A percentile compares a stretch with the other conserved stretches of the same genome.
These are phyloP conservation scores for Nesoenas mayeri DNA, from an alignment of 2,113 vertebrate species.

Conservation along the genomic window DNA sequence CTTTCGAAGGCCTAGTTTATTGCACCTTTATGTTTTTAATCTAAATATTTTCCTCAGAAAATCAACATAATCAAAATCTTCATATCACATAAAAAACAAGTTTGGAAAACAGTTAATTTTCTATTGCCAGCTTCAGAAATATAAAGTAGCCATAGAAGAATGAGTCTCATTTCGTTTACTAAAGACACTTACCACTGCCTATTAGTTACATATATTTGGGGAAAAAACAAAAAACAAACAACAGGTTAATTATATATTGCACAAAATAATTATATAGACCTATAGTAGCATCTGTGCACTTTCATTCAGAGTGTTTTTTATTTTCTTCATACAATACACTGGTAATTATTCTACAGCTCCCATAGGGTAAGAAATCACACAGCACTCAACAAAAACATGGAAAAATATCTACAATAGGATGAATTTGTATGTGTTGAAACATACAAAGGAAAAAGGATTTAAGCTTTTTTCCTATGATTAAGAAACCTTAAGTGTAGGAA, in stretches of 20 bases:
- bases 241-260: not conserved
- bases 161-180: not conserved
- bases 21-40: not conserved
- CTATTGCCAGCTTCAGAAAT: not conserved
- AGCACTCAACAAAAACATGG: not conserved
- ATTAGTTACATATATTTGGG: not conserved
- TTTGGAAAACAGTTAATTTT: not conserved
- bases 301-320: not conserved
- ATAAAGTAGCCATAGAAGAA: not conserved
- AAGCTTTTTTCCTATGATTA: not conserved
- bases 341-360: not conserved
- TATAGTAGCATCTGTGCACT: not conserved
- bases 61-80: not conserved
- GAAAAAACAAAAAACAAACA: not conserved
- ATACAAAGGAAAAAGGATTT: not conserved
- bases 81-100: not conserved
- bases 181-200: not conserved
- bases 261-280: not conserved
- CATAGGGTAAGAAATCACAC: not conserved
- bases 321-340: not conserved
- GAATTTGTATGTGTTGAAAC: not conserved
- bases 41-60: not conserved
- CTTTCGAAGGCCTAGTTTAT: not conserved
- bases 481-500: not conserved
- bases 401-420: not conserved